A percentile compares a stretch with the other conserved stretches of the same genome.
Evolutionary conservation across 2,113 vertebrate genomes (phyloP).

Genomic region (Microcebus lehilahytsara): DNA sequence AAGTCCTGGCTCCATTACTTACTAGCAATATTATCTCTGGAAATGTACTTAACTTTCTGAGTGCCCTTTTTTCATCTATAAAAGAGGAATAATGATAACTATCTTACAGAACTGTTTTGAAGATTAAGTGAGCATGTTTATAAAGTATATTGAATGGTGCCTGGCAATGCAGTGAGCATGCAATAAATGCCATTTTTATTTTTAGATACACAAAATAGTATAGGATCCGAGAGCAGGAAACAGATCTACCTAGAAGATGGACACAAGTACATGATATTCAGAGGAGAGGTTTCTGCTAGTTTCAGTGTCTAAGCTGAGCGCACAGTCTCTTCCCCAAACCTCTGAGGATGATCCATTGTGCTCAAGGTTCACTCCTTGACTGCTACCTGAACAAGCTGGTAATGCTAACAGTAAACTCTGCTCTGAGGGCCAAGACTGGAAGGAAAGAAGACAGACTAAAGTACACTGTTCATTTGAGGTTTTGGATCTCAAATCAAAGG

Average conservation of each 20-base stretch:
- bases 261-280: not conserved
- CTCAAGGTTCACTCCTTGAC: not conserved
- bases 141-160: not conserved
- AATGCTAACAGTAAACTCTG: not conserved
- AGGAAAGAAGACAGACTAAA: not conserved
- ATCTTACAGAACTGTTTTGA: not conserved
- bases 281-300: not conserved
- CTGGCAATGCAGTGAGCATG: not conserved
- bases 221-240: not conserved
- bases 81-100: not conserved
- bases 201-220: not conserved
- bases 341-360: not conserved
- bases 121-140: not conserved
- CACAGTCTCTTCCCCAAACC: not conserved
- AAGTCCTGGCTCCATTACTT: not conserved
- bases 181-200: not conserved
- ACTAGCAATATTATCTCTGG: not conserved
- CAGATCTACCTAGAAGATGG: not conserved
- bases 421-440: not conserved
- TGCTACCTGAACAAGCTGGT: not conserved
- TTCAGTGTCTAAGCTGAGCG: not conserved
- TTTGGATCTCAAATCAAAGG: not conserved
- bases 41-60: slow-evolving; percentile 38
- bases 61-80: not conserved
- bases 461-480: not conserved